These are phyloP conservation scores for Cephus nigrinus DNA, from an alignment of 2,888 invertebrate species.

Conservation along the genomic window DNA sequence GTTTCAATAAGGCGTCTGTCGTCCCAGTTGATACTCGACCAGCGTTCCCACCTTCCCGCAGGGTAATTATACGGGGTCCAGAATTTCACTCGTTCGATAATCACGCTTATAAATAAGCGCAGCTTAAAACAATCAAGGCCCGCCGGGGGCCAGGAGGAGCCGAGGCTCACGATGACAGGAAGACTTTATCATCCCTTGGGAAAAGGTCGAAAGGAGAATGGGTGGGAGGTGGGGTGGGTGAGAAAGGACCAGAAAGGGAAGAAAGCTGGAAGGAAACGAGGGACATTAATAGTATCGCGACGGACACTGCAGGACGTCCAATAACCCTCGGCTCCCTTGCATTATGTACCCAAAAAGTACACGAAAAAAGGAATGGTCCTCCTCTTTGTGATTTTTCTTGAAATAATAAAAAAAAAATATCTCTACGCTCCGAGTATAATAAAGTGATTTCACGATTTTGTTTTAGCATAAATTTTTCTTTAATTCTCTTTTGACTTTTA, in stretches of 20 bases:
- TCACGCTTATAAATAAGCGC: slow-evolving; percentile 3
- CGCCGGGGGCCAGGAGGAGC: not conserved
- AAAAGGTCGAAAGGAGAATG: not conserved
- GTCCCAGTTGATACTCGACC: not conserved
- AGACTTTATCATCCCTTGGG: slow-evolving; percentile 2
- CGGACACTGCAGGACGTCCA: slow-evolving; percentile 4
- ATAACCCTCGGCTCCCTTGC: not conserved
- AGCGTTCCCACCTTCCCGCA: slow-evolving; percentile 2
- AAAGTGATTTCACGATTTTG: not conserved
- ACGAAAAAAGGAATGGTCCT: not conserved
- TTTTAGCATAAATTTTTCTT: not conserved
- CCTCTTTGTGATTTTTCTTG: not conserved
- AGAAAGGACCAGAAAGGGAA: not conserved
- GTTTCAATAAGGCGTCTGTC: not conserved
- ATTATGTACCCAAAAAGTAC: not conserved
- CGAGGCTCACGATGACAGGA: slow-evolving; percentile 2
- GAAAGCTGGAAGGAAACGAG: not conserved
- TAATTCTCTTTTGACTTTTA: not conserved
- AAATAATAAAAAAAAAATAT: not conserved
- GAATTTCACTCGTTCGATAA: slow-evolving; percentile 1
- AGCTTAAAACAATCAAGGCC: slow-evolving; percentile 1
- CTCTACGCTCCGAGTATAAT: not conserved
- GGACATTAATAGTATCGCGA: slow-evolving; percentile 5
- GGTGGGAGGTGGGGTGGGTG: not conserved
- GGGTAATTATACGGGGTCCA: slow-evolving; percentile 11